Conservation (phyloP, 2,113 vertebrate species). For the Macrotis lagotis region DNA sequence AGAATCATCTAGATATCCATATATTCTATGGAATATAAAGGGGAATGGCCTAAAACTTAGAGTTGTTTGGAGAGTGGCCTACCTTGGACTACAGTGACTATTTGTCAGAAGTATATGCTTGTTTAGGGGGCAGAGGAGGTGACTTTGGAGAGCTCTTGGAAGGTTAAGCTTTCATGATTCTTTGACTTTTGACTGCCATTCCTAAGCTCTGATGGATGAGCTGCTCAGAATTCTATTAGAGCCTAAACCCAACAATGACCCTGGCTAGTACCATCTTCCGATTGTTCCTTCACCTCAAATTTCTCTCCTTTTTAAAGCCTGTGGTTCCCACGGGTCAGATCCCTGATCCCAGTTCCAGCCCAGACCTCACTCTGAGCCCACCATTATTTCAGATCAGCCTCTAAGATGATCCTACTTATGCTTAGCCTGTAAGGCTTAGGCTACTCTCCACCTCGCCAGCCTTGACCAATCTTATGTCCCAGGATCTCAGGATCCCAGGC, state of each 20-base stretch:
- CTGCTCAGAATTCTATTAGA: background rate
- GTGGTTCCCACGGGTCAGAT: background rate
- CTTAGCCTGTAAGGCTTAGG: background rate
- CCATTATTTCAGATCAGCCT: background rate
- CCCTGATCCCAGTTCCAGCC: background rate
- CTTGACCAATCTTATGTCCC: background rate
- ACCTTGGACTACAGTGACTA: background rate
- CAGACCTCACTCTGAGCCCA: background rate
- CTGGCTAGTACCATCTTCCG: background rate
- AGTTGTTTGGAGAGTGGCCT: background rate
- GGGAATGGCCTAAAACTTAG: background rate
- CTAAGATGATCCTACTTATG: background rate
- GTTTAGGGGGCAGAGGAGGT: background rate
- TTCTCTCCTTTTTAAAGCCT: background rate
- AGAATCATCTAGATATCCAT: background rate
- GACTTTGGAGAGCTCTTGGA: background rate
- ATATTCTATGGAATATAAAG: background rate
- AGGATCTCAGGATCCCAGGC: too few relatives aligned
- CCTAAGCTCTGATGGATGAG: background rate
- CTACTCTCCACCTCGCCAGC: background rate
- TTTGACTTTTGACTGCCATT: background rate
- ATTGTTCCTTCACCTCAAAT: background rate
- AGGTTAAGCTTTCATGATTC: background rate
- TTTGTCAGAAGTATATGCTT: background rate
- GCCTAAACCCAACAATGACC: background rate